These are phyloP conservation scores for Temnothorax nylanderi DNA, from an alignment of 1,140 invertebrate genomes.

Conservation along the genomic window DNA sequence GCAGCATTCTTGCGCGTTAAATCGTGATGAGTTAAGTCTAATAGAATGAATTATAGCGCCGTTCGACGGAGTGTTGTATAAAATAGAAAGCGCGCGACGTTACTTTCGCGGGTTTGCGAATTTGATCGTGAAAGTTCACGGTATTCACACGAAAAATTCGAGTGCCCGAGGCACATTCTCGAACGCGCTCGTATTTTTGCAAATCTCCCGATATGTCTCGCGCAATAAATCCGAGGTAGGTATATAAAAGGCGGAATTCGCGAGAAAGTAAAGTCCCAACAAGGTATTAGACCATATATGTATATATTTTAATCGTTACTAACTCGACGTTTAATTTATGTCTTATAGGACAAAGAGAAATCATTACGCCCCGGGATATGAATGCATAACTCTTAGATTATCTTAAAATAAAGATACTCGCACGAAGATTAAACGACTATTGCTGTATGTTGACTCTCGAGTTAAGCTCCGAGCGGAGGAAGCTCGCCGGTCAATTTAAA, in stretches of 20 bases:
- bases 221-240: neutral
- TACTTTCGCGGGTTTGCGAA: slow-evolving; percentile 7
- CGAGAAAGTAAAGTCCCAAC: slow-evolving; percentile 14
- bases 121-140: slow-evolving; percentile 53
- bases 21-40: neutral
- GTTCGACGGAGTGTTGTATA: neutral
- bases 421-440: neutral
- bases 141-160: slow-evolving; percentile 52
- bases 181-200: slow-evolving; percentile 19
- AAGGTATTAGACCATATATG: neutral
- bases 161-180: slow-evolving; percentile 17
- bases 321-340: slow-evolving; percentile 21
- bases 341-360: slow-evolving; percentile 26
- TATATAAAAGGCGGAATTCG: neutral
- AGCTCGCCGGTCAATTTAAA: slow-evolving; percentile 26
- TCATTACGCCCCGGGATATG: neutral
- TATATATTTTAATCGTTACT: slow-evolving; percentile 5
- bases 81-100: slow-evolving; percentile 23
- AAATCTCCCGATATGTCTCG: slow-evolving; percentile 5
- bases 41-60: slow-evolving; percentile 3
- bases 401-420: neutral
- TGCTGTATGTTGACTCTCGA: neutral
- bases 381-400: neutral
- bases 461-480: neutral
- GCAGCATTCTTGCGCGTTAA: neutral